A percentile compares a stretch with the other conserved stretches of the same genome.
phyloP scores from a whole-genome alignment of 2,797 vertebrate species.

The Artibeus jamaicensis region DNA sequence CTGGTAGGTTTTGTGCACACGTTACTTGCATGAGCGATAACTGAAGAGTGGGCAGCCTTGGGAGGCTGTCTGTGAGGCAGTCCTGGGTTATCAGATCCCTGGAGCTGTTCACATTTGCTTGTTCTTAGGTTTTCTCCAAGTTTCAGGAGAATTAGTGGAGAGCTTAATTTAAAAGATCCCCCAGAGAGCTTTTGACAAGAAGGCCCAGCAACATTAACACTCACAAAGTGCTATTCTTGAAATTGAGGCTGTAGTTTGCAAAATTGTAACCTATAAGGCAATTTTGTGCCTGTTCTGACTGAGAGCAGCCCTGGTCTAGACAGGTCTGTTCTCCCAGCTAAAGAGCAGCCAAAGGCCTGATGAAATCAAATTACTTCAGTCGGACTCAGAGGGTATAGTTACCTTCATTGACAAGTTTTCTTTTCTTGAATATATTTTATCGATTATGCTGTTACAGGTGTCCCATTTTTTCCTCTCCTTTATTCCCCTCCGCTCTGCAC shows the following conservation, averaged over 20 bases:
- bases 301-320: not conserved
- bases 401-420: not conserved
- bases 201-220: not conserved
- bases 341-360: not conserved
- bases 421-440: not conserved
- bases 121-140: not conserved
- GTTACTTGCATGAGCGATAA: not conserved
- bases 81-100: not conserved
- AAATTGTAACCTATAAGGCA: constrained; percentile 2
- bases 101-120: not conserved
- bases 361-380: not conserved
- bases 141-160: not conserved
- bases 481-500: no score
- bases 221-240: not conserved
- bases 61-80: not conserved
- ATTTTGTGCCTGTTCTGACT: not conserved
- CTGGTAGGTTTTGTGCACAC: not conserved
- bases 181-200: constrained; percentile 42
- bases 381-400: not conserved
- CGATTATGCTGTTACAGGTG: no score
- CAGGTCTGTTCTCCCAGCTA: not conserved
- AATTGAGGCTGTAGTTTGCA: constrained; percentile 33
- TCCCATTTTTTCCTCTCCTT: no score
- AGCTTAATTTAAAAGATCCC: not conserved
- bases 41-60: not conserved